Evolutionary conservation across 2,113 vertebrate genomes (phyloP).

Genomic region (Epinephelus cyanopodus): DNA sequence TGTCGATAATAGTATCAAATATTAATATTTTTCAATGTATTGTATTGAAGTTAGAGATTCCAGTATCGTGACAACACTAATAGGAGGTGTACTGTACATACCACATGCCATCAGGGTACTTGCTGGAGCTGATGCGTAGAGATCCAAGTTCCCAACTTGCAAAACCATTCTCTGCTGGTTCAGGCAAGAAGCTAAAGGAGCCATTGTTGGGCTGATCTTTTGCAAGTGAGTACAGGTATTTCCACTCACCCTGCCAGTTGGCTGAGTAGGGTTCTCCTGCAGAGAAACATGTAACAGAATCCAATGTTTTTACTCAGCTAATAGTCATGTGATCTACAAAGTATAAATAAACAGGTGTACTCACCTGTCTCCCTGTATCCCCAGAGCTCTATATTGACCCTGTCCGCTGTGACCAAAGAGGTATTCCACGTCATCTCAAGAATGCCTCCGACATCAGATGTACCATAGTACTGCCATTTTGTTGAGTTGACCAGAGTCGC

Average conservation of each 20-base stretch:
- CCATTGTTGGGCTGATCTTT: slow-evolving; percentile 84
- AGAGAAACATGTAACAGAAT: slow-evolving; percentile 6
- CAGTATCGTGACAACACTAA: too few species aligned
- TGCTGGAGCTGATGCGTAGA: slow-evolving; percentile 84
- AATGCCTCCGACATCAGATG: slow-evolving; percentile 76
- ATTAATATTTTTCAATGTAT: too few species aligned
- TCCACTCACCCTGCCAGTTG: slow-evolving; percentile 88
- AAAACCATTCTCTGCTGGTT: slow-evolving; percentile 69
- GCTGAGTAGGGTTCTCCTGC: slow-evolving; percentile 68
- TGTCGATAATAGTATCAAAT: too few species aligned
- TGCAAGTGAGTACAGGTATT: slow-evolving; percentile 89
- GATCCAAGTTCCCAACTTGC: slow-evolving; percentile 88
- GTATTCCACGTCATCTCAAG: slow-evolving; percentile 88
- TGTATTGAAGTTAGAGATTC: too few species aligned
- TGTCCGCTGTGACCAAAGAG: slow-evolving; percentile 65
- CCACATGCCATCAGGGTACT: slow-evolving; percentile 72
- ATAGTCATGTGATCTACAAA: not conserved
- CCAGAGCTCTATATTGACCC: slow-evolving; percentile 92
- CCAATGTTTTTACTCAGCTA: not conserved
- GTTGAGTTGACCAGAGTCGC: slow-evolving; percentile 87
- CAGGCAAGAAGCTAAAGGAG: slow-evolving; percentile 87
- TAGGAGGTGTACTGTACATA: slow-evolving; percentile 22
- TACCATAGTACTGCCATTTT: slow-evolving; percentile 96
- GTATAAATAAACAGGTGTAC: not conserved
- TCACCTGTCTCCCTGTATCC: slow-evolving; percentile 93